Conservation (phyloP, 2,888 invertebrate genomes). For the Macrosoma leucophasiata region DNA sequence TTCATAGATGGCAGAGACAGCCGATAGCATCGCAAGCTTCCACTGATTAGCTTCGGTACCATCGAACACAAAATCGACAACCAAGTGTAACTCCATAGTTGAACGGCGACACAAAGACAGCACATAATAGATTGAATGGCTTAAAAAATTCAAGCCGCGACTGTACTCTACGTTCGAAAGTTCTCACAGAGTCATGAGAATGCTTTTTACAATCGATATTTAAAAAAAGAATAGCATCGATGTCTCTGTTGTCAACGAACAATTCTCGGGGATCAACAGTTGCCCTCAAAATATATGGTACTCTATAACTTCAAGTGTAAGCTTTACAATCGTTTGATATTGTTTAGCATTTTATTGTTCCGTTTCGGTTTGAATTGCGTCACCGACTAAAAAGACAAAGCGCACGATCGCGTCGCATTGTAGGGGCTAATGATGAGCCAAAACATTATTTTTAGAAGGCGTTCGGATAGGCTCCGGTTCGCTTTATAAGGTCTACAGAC, state of each 20-base stretch:
- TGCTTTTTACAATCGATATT: constrained; percentile 74
- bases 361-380: constrained; percentile 68
- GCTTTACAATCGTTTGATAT: constrained; percentile 29
- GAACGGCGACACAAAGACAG: constrained; percentile 49
- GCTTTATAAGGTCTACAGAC: constrained; percentile 50
- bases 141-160: constrained; percentile 57
- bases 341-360: constrained; percentile 50
- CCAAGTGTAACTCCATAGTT: constrained; percentile 33
- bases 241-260: constrained; percentile 74
- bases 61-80: constrained; percentile 38
- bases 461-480: constrained; percentile 32
- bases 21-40: constrained; percentile 38
- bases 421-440: constrained; percentile 65
- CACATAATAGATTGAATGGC: constrained; percentile 42
- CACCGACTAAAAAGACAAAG: constrained; percentile 73
- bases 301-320: constrained; percentile 27
- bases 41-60: constrained; percentile 35
- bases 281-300: constrained; percentile 26
- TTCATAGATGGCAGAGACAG: constrained; percentile 32
- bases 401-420: constrained; percentile 61
- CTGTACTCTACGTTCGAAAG: constrained; percentile 57
- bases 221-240: constrained; percentile 69
- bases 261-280: constrained; percentile 64
- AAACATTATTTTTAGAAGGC: constrained; percentile 68
- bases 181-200: constrained; percentile 72